Evolutionary conservation across 30 jellyfish, hydroid and myxozoan genomes (phyloP).

Genomic region (Turritopsis rubra): DNA sequence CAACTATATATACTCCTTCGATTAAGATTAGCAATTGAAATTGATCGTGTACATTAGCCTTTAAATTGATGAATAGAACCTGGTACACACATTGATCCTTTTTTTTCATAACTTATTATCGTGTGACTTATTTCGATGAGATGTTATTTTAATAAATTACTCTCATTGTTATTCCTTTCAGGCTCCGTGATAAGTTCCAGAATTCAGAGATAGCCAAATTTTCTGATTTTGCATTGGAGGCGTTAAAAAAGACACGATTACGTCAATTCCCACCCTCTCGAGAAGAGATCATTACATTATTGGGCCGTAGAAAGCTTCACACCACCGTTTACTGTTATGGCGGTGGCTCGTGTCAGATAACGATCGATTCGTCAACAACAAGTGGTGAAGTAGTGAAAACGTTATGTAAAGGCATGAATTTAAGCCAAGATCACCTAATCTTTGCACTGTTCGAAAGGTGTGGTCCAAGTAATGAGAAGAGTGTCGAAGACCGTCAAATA

Average conservation of each 20-base stretch:
- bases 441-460: conserved; percentile 95
- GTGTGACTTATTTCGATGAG: no score
- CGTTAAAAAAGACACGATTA: conserved; percentile 74
- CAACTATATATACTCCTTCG: no score
- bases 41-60: no score
- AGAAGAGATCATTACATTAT: conserved; percentile 83
- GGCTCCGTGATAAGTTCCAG: conserved; percentile 74
- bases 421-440: conserved; percentile 51
- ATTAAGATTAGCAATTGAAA: no score
- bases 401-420: conserved; percentile 82
- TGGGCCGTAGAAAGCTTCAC: conserved; percentile 89
- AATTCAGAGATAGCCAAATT: conserved; percentile 87
- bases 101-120: no score
- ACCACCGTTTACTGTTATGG: conserved; percentile 92
- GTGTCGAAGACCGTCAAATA: conserved; percentile 86
- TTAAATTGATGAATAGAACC: no score
- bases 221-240: conserved; percentile 82
- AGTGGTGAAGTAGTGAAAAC: conserved; percentile 97
- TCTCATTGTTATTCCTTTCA: background rate
- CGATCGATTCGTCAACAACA: conserved; percentile 90
- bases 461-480: conserved; percentile 82
- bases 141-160: background rate
- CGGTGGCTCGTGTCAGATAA: conserved; percentile 93
- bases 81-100: no score
- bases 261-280: conserved; percentile 99